Conservation (phyloP, 2,797 vertebrate species). For the Siniperca scherzeri region DNA sequence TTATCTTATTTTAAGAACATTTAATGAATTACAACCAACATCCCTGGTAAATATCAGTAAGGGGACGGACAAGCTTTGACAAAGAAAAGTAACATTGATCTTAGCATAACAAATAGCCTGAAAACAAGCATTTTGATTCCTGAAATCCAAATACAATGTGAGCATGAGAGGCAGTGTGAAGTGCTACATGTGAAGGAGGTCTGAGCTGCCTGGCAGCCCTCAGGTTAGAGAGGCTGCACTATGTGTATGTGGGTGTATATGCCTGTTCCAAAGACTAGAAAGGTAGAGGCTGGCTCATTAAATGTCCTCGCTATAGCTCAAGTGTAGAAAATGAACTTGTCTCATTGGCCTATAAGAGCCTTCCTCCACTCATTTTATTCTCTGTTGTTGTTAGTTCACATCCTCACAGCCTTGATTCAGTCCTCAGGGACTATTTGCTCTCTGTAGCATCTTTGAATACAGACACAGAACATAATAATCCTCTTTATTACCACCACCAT, state of each 20-base stretch:
- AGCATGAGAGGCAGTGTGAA: neutral
- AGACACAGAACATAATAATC: constrained; percentile 47
- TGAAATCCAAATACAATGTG: neutral
- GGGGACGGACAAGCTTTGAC: neutral
- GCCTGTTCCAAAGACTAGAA: constrained; percentile 25
- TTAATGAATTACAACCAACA: neutral
- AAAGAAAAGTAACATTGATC: neutral
- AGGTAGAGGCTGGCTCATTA: constrained; percentile 48
- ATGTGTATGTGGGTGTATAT: constrained; percentile 14
- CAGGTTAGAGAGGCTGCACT: constrained; percentile 32
- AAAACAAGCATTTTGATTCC: neutral
- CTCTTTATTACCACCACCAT: constrained; percentile 36
- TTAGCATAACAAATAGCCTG: neutral
- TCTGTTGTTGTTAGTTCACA: constrained; percentile 18
- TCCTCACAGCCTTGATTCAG: constrained; percentile 35
- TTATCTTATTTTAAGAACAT: neutral
- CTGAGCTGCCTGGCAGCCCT: constrained; percentile 31
- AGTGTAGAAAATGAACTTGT: constrained; percentile 32
- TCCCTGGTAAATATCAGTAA: neutral
- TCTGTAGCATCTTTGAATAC: constrained; percentile 37
- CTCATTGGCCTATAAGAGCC: constrained; percentile 22
- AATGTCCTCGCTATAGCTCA: constrained; percentile 45
- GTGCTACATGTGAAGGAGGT: constrained; percentile 39
- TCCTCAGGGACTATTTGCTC: constrained; percentile 43
- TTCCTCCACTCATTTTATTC: constrained; percentile 8